Evolutionary conservation across 1,140 invertebrate genomes (phyloP).

Genomic region (Drosophila pruinosa): DNA sequence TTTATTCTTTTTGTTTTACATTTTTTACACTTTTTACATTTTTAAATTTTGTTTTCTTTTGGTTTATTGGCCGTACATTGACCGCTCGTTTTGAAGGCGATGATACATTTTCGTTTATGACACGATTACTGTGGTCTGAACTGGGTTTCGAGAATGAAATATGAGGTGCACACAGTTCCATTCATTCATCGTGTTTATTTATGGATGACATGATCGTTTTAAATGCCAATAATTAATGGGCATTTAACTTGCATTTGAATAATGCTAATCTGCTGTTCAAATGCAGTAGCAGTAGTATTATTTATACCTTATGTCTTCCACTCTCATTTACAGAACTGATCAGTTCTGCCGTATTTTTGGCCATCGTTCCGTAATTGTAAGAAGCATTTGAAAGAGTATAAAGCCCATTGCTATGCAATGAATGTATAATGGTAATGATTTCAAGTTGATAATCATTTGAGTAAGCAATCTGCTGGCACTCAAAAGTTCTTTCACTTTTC

Average conservation of each 20-base stretch:
- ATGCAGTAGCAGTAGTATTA: constrained; percentile 1
- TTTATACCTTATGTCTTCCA: background rate
- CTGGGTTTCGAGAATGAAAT: constrained; percentile 22
- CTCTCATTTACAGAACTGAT: constrained; percentile 7
- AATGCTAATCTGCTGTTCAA: background rate
- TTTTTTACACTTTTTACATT: constrained; percentile 6
- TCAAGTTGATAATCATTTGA: background rate
- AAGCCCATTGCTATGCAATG: constrained; percentile 26
- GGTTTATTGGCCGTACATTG: constrained; percentile 54
- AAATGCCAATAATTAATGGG: constrained; percentile 9
- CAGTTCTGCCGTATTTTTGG: background rate
- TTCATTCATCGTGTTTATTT: constrained; percentile 29
- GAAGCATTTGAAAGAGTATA: background rate
- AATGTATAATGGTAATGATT: constrained; percentile 1
- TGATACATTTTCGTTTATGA: constrained; percentile 50
- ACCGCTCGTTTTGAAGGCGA: constrained; percentile 54
- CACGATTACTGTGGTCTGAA: constrained; percentile 20
- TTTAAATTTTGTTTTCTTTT: constrained; percentile 25
- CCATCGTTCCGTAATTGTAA: constrained; percentile 1
- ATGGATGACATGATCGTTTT: constrained; percentile 5
- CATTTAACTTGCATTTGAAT: background rate
- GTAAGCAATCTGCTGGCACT: background rate
- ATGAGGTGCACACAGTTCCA: constrained; percentile 9
- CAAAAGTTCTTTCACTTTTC: constrained; percentile 63
- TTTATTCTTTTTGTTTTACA: constrained; percentile 5